A percentile compares a stretch with the other conserved stretches of the same genome.
Conservation (phyloP, 1,140 invertebrate species). For the Schlechtendalia chinensis region DNA sequence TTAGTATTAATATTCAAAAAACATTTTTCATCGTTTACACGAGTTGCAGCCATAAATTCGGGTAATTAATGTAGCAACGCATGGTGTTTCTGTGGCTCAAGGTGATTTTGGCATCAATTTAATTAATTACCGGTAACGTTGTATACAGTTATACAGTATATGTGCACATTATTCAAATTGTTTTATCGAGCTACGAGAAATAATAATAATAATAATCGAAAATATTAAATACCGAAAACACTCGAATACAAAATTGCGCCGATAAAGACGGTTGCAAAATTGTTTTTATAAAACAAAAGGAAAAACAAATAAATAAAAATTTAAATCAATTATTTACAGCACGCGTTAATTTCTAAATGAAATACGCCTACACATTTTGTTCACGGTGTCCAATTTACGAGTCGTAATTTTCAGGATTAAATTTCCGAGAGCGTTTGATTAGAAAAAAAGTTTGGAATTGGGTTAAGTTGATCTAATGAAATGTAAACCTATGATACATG, state of each 20-base stretch:
- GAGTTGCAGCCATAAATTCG: slow-evolving; percentile 29
- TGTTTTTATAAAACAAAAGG: too few species aligned
- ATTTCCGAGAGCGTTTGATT: too few species aligned
- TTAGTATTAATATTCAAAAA: slow-evolving; percentile 3
- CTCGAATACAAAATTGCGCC: background rate
- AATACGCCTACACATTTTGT: too few species aligned
- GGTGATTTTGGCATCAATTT: slow-evolving; percentile 31
- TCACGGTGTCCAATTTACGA: too few species aligned
- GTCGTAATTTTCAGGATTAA: too few species aligned
- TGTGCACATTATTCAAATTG: background rate
- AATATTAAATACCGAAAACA: background rate
- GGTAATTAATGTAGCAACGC: slow-evolving; percentile 30
- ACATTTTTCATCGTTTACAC: slow-evolving; percentile 30
- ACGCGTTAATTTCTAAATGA: too few species aligned
- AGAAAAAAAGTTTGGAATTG: too few species aligned
- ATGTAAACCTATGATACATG: too few species aligned
- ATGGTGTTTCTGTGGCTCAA: slow-evolving; percentile 21
- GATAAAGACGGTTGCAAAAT: background rate
- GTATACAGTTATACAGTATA: background rate
- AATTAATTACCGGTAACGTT: slow-evolving; percentile 23
- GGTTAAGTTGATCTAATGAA: too few species aligned
- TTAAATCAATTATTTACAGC: too few species aligned
- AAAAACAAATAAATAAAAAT: too few species aligned
- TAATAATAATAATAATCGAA: slow-evolving; percentile 3
- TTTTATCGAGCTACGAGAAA: slow-evolving; percentile 28